Evolutionary conservation across 2,113 vertebrate genomes (phyloP), one percentile per base, ranked within the genome.

Genomic region (Poeciliopsis retropinna): DNA sequence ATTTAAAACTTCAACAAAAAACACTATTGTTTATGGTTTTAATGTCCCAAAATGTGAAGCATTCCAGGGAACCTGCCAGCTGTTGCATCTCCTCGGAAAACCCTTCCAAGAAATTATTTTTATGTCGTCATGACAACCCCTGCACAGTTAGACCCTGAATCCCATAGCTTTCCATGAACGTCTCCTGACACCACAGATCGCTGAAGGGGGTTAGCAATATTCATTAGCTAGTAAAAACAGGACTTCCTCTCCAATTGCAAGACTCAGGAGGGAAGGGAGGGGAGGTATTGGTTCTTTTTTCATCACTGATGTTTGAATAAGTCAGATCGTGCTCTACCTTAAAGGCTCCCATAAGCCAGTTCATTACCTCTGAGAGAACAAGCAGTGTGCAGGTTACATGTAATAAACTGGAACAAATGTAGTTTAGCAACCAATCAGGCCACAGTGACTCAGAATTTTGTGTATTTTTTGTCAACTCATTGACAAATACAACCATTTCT

Each of bases 351-450:
- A 80, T 60, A 79, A 85, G 87, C 80, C 78, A 62, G 72, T 68
- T 88, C 88, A 90, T 78, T 87, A 78, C 78, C 80, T 89, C 74
- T 51, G 68, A 78, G 68, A 85, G 86, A 87, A 81, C 78, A 83
- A 80, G 90, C 83, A 85, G 72, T 78, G 41, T 79, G 80, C 78
- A 81, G 81, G 84, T 87, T 84, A 72, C 79, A 89, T 72, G 79
- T 86, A 90, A 88, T 86, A 91, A 89, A 89, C 75, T 85, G 82
- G 80, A 92, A 90, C 79, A 88, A 90, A 89, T 88, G 73, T 73
- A 76, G 81, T 86, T 86, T 27, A 22, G 70, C 82, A 79, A 77
- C 82, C 79, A 88, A 84, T 90, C 86, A 89, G 84, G 73, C 28
- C 27, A 64, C 54, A 67, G 1, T 64, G 85, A 79, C 39, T 47